Conservation (phyloP, 2,888 invertebrate genomes). For the Empis stercorea region DNA sequence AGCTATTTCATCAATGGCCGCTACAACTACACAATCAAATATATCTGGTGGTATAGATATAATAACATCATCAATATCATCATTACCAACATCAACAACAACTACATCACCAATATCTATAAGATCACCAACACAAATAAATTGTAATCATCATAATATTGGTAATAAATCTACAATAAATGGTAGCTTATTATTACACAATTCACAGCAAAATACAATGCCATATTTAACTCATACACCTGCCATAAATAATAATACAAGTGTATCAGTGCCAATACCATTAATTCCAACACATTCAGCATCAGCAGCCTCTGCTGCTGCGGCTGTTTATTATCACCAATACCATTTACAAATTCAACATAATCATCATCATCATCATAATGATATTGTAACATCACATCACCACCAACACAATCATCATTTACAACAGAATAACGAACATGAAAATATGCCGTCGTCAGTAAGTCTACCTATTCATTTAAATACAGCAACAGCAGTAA, state of each 20-base stretch:
- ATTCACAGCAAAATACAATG: too few species aligned
- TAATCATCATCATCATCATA: slow-evolving; percentile 11
- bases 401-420: slow-evolving; percentile 11
- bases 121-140: slow-evolving; percentile 11
- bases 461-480: slow-evolving; percentile 20
- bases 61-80: slow-evolving; percentile 11
- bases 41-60: neutral
- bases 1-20: slow-evolving; percentile 16
- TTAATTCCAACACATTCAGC: slow-evolving; percentile 20
- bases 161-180: too few species aligned
- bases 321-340: slow-evolving; percentile 11
- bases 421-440: slow-evolving; percentile 19
- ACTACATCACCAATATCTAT: slow-evolving; percentile 15
- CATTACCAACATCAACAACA: slow-evolving; percentile 16
- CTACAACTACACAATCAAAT: slow-evolving; percentile 10
- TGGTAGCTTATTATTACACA: too few species aligned
- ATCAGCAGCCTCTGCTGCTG: slow-evolving; percentile 12
- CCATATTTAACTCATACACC: slow-evolving; percentile 8
- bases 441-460: slow-evolving; percentile 16
- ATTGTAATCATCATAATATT: too few species aligned
- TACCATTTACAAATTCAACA: slow-evolving; percentile 12
- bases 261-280: slow-evolving; percentile 25
- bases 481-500: neutral
- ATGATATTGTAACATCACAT: slow-evolving; percentile 1
- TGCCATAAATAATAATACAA: slow-evolving; percentile 15